Evolutionary conservation across 2,888 invertebrate genomes (phyloP), one percentile per base, ranked within the genome.

Genomic region (Limnephilus rhombicus): DNA sequence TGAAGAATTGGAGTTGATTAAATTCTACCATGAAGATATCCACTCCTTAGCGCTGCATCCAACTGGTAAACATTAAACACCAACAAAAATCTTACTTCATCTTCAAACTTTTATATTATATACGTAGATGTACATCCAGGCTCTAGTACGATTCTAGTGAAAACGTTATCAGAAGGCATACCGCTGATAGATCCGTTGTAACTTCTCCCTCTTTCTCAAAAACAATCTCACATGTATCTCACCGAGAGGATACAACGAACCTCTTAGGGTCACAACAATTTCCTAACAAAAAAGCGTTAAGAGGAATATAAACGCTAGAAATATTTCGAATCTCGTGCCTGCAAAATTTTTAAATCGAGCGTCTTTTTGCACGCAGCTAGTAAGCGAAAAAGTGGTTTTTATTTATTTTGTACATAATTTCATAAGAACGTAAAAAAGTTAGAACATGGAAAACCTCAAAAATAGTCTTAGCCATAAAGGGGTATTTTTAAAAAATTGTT

Each of bases 21-120:
- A 98, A 94, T 97, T 98, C 94, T 99, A 98, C 94, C 97, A 97
- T 94, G 99, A 99, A 94, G 98, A 98, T 94, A 97, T 98, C 45
- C 97, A 97, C 94, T 97, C 97, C 92, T 96, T 98, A 29, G 97
- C 98, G 1, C 95, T 98, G 85, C 98, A 98, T 95, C 98, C 98
- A 0, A 96, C 96, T 34, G 96, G 96, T 95, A 91, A 83, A 29
- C 11, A 24, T 37, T 83, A 5, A 5, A 68, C 68, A 68, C 24
- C 68, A 24, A 68, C 24, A 68, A 18, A 13, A 68, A 68, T 18
- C 18, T 18, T 53, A 53, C 53, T 15, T 18, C 15, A 3, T 53
- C 3, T 18, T 53, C 18, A 53, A 53, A 53, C 5, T 15, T 68
- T 68, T 68, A 68, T 68, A 68, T 68, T 68, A 45, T 13, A 11